phyloP scores from a whole-genome alignment of 2,113 vertebrate species.

The Xiphorhynchus elegans region DNA sequence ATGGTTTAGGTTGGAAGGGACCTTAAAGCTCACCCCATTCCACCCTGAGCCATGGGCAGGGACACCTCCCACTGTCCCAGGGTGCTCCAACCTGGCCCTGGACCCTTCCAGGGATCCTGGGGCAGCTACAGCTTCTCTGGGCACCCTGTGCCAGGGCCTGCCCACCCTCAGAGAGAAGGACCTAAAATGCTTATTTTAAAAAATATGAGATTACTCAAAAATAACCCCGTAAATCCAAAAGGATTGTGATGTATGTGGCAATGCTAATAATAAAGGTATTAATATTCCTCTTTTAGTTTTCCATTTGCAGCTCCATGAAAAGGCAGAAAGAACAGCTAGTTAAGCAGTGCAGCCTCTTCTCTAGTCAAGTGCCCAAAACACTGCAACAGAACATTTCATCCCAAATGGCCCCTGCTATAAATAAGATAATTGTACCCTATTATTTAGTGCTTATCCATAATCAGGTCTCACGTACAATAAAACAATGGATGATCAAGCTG shows the following conservation, averaged over 20 bases:
- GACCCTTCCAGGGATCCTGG: background rate
- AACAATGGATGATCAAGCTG: background rate
- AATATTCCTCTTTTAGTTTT: background rate
- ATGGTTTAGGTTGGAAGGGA: background rate
- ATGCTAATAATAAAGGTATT: background rate
- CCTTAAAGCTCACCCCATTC: background rate
- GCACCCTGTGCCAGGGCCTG: background rate
- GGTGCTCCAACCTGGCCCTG: accelerated
- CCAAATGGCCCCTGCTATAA: background rate
- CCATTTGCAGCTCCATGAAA: background rate
- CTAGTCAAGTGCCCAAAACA: background rate
- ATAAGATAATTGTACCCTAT: background rate
- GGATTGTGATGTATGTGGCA: background rate
- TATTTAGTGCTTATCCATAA: background rate
- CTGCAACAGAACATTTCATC: background rate
- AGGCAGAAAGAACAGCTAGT: background rate
- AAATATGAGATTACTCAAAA: background rate
- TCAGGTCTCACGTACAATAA: background rate
- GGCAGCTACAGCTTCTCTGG: background rate
- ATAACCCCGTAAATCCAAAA: background rate
- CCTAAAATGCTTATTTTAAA: background rate
- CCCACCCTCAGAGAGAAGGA: background rate
- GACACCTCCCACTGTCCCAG: accelerated
- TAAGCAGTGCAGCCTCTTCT: background rate
- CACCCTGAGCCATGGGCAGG: background rate